Evolutionary conservation across 1,140 invertebrate species (phyloP).

Genomic region (Sarcophaga peregrina): DNA sequence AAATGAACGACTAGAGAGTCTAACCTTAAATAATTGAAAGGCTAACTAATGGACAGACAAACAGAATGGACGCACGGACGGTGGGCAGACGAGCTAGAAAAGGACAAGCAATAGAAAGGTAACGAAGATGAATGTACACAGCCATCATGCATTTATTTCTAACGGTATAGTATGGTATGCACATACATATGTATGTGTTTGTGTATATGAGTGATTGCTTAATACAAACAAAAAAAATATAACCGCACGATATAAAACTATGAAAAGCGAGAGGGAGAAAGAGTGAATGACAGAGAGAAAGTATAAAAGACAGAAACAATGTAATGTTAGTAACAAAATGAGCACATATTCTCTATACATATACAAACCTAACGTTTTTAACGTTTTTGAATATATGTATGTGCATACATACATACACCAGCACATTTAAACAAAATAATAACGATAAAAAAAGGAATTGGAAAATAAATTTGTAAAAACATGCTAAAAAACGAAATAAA

Average conservation of each 20-base stretch:
- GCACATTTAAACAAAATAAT: no score
- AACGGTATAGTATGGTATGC: background rate
- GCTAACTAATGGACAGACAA: slow-evolving; percentile 13
- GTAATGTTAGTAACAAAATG: no score
- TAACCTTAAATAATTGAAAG: slow-evolving; percentile 34
- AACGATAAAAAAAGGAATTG: no score
- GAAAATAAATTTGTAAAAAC: no score
- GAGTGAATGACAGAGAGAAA: background rate
- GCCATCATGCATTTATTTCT: slow-evolving; percentile 6
- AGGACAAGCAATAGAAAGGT: no score
- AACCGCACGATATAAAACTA: background rate
- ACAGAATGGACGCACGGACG: no score
- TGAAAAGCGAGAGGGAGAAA: background rate
- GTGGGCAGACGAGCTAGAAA: background rate
- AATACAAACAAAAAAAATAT: background rate
- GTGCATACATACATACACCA: no score
- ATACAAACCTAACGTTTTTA: no score
- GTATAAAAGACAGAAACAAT: background rate
- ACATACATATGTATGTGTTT: background rate
- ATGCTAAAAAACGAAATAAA: no score
- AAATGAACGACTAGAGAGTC: background rate
- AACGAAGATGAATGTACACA: background rate
- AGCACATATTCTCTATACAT: no score
- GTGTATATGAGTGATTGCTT: background rate
- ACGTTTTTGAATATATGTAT: no score